phyloP scores from a whole-genome alignment of 2,113 vertebrate species.

The Emydocephalus ijimae region DNA sequence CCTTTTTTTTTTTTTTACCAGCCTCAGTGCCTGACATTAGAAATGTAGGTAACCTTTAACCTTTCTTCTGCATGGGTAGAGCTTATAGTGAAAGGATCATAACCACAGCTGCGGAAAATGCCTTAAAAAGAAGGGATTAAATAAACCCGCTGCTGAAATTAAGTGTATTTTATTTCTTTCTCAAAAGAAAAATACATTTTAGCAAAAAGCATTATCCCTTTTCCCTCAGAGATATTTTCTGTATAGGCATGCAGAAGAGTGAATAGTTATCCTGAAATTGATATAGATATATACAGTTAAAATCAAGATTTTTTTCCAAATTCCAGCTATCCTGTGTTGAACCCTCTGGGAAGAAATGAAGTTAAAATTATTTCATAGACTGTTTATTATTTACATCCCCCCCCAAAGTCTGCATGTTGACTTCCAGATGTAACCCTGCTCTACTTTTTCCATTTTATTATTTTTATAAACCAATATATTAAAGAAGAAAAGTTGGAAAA shows the following conservation, averaged over 20 bases:
- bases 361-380: not conserved
- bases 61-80: constrained; percentile 61
- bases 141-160: not conserved
- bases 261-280: not conserved
- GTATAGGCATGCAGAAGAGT: not conserved
- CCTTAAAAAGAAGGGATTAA: constrained; percentile 16
- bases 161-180: not conserved
- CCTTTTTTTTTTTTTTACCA: constrained; percentile 72
- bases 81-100: constrained; percentile 54
- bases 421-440: not conserved
- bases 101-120: constrained; percentile 47
- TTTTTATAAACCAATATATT: not conserved
- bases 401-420: not conserved
- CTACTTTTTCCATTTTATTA: not conserved
- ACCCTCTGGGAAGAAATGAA: not conserved
- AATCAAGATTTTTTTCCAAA: not conserved
- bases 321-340: not conserved
- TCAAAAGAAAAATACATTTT: not conserved
- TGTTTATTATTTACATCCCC: not conserved
- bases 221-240: not conserved
- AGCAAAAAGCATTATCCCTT: not conserved
- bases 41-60: constrained; percentile 81
- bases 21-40: constrained; percentile 72
- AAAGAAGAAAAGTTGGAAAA: not conserved
- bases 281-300: not conserved